Evolutionary conservation across 2,888 invertebrate genomes (phyloP).

Genomic region (Acrobasis suavella): DNA sequence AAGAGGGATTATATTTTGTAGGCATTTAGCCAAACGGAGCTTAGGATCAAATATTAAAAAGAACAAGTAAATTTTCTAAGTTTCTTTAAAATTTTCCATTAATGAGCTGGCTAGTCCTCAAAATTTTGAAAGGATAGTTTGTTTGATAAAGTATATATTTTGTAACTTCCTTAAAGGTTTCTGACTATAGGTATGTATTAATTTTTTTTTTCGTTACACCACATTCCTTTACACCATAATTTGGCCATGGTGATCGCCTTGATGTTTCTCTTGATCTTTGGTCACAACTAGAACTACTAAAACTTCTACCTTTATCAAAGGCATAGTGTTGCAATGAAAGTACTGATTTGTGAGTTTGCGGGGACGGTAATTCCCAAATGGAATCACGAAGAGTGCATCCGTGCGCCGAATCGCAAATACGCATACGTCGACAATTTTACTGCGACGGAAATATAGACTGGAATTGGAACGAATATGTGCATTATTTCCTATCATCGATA

Average conservation of each 20-base stretch:
- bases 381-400: conserved; percentile 79
- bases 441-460: conserved; percentile 32
- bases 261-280: neutral
- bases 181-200: too few relatives aligned
- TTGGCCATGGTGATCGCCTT: neutral
- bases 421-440: conserved; percentile 72
- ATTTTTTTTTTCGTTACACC: too few relatives aligned
- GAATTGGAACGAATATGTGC: conserved; percentile 5
- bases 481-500: too few relatives aligned
- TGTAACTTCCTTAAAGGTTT: too few relatives aligned
- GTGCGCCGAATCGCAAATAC: conserved; percentile 77
- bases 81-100: too few relatives aligned
- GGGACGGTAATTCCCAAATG: conserved; percentile 78
- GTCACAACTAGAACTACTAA: neutral
- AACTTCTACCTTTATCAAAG: conserved; percentile 23
- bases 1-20: conserved; percentile 20
- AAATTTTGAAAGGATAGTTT: too few relatives aligned
- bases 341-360: conserved; percentile 76
- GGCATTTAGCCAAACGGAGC: neutral
- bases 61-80: too few relatives aligned
- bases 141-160: too few relatives aligned
- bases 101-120: too few relatives aligned
- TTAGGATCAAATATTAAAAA: neutral
- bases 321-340: conserved; percentile 57
- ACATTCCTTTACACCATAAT: too few relatives aligned